These are phyloP conservation scores for Temnothorax curvispinosus DNA, from an alignment of 1,140 invertebrate genomes.

Conservation along the genomic window DNA sequence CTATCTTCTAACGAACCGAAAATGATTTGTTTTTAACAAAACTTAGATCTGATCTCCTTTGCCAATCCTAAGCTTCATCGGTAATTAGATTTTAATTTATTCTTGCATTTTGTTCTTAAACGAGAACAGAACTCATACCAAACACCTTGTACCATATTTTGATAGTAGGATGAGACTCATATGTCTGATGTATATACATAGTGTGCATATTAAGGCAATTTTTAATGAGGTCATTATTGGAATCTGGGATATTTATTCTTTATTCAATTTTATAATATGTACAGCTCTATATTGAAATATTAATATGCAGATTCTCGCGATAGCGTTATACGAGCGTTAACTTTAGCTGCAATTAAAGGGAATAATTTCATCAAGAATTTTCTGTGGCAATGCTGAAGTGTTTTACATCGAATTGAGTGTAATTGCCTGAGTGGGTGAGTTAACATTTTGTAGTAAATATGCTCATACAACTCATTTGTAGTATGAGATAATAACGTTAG, in stretches of 20 bases:
- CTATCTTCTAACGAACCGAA: neutral
- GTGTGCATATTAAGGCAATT: constrained; percentile 59
- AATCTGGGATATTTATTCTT: constrained; percentile 32
- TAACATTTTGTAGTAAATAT: constrained; percentile 64
- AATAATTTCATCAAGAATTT: constrained; percentile 39
- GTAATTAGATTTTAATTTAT: constrained; percentile 17
- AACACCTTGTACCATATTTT: constrained; percentile 48
- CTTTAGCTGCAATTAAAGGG: constrained; percentile 37
- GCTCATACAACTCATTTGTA: constrained; percentile 52
- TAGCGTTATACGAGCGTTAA: neutral
- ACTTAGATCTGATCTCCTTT: neutral
- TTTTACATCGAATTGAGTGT: constrained; percentile 61
- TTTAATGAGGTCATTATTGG: constrained; percentile 47
- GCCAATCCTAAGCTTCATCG: neutral
- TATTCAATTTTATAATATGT: constrained; percentile 54
- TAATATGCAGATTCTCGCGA: constrained; percentile 3
- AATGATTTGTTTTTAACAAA: neutral
- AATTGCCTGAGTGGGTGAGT: constrained; percentile 57
- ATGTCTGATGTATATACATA: constrained; percentile 45
- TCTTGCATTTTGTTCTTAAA: constrained; percentile 28
- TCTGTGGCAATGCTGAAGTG: constrained; percentile 61
- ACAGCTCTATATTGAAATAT: constrained; percentile 31
- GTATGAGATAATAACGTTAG: constrained; percentile 37
- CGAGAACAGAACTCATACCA: constrained; percentile 7
- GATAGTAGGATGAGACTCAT: constrained; percentile 47